Evolutionary conservation across 2,113 vertebrate genomes (phyloP).

Genomic region (Speoplatyrhinus poulsoni): DNA sequence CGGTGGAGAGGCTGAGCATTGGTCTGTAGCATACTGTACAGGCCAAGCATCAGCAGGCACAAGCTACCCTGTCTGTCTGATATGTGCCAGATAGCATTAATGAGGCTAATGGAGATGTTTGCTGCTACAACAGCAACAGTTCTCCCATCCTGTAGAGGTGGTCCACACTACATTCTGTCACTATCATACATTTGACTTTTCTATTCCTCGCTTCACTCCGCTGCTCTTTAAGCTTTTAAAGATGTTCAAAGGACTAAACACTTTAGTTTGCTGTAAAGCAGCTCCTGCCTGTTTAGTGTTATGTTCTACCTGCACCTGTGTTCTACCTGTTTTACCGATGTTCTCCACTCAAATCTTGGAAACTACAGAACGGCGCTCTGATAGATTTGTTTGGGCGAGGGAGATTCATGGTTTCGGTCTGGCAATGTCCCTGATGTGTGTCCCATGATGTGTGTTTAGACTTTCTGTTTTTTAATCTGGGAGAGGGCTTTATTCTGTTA

Average conservation of each 20-base stretch:
- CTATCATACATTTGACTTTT: not conserved
- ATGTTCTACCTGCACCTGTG: too few species aligned
- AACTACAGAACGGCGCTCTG: too few species aligned
- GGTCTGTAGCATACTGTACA: not conserved
- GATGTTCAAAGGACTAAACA: conserved; percentile 11
- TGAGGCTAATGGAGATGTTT: conserved; percentile 51
- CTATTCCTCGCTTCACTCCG: not conserved
- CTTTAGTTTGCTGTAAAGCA: conserved; percentile 22
- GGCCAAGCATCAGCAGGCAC: conserved; percentile 49
- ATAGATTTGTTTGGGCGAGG: too few species aligned
- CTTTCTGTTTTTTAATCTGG: too few species aligned
- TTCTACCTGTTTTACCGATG: too few species aligned
- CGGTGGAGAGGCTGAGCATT: conserved; percentile 26
- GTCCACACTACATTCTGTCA: not conserved
- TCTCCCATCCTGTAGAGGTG: too few species aligned
- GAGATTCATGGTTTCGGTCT: too few species aligned
- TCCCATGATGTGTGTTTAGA: too few species aligned
- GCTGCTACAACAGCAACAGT: too few species aligned
- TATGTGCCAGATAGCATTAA: conserved; percentile 54
- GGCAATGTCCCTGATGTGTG: too few species aligned
- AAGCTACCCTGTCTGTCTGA: conserved; percentile 47
- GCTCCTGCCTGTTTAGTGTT: conserved; percentile 6
- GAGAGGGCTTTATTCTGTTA: too few species aligned
- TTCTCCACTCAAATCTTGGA: too few species aligned
- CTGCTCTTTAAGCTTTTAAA: conserved; percentile 6